Percentiles rank a stretch among this genome's conserved stretches.
phyloP scores from a whole-genome alignment of 2,113 vertebrate genomes.

The Chamaetylas fuelleborni region DNA sequence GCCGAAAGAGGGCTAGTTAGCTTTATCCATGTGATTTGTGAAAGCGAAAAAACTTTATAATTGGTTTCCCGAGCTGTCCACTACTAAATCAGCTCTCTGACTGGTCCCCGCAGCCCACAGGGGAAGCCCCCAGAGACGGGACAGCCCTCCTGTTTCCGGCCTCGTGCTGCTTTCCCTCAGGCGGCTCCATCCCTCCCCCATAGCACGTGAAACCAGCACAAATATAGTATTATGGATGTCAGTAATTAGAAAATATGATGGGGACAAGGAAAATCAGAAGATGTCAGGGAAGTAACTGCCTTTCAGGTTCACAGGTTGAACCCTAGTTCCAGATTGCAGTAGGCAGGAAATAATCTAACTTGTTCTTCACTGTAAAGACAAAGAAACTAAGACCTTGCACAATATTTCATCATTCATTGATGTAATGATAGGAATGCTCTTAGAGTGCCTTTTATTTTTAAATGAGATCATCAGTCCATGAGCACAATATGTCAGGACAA shows the following conservation, averaged over 20 bases:
- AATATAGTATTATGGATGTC: too few relatives aligned
- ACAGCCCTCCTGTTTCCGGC: too few relatives aligned
- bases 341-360: neutral
- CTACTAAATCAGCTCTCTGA: too few relatives aligned
- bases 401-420: neutral
- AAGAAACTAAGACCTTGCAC: neutral
- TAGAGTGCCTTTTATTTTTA: neutral
- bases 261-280: accelerated
- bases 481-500: neutral
- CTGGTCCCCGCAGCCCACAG: too few relatives aligned
- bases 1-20: too few relatives aligned
- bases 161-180: too few relatives aligned
- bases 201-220: too few relatives aligned
- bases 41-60: too few relatives aligned
- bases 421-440: neutral
- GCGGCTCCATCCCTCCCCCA: too few relatives aligned
- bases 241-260: neutral
- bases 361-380: neutral
- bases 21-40: too few relatives aligned
- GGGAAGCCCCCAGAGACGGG: too few relatives aligned
- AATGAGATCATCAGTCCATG: neutral
- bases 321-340: neutral
- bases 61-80: too few relatives aligned
- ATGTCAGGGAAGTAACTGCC: neutral
- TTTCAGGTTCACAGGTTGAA: neutral